A percentile compares a stretch with the other conserved stretches of the same genome.
Evolutionary conservation across 2,113 vertebrate genomes (phyloP).

Genomic region (Microcebus lehilahytsara): DNA sequence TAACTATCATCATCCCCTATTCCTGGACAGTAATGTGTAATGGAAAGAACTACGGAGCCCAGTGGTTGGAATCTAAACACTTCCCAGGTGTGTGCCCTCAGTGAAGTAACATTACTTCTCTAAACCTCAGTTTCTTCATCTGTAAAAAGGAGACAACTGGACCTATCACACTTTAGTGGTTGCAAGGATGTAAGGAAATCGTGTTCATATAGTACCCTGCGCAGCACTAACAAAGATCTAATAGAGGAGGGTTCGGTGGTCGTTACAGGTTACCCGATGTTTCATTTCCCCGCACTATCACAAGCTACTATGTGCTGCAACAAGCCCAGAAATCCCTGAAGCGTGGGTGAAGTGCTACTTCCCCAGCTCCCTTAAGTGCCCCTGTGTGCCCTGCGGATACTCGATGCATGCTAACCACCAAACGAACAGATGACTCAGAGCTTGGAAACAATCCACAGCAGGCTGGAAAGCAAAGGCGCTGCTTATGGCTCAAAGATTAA

Average conservation of each 20-base stretch:
- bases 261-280: not conserved
- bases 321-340: not conserved
- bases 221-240: not conserved
- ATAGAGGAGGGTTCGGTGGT: not conserved
- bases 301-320: not conserved
- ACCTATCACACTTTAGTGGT: rapidly evolving
- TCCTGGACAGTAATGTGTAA: not conserved
- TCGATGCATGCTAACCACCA: conserved; percentile 15
- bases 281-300: not conserved
- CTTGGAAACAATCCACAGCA: conserved; percentile 35
- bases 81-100: not conserved
- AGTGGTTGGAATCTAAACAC: not conserved
- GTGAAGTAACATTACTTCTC: not conserved
- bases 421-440: conserved; percentile 40
- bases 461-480: not conserved
- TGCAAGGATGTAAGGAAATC: not conserved
- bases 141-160: not conserved
- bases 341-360: not conserved
- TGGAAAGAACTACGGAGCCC: not conserved
- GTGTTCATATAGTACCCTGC: not conserved
- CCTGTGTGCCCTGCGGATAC: not conserved
- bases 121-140: not conserved
- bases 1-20: not conserved
- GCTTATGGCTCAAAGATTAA: conserved; percentile 16
- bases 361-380: not conserved